phyloP scores from a whole-genome alignment of 2,797 vertebrate genomes.

The Neosalanx taihuensis region DNA sequence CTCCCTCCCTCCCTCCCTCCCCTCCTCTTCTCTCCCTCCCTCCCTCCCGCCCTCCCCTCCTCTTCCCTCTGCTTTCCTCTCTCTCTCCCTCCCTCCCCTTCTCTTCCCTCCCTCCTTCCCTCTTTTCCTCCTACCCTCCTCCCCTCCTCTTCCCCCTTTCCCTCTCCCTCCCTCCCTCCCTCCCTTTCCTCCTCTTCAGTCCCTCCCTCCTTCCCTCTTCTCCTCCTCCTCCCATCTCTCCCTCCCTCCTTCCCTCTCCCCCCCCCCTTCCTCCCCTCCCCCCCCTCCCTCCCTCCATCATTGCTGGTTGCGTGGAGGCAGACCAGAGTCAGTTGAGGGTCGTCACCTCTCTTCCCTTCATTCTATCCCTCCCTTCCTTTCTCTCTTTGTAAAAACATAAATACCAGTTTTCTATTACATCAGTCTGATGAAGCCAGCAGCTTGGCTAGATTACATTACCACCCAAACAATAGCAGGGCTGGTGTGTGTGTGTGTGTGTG shows the following conservation, averaged over 20 bases:
- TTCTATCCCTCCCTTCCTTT: conserved; percentile 20
- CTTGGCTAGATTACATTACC: conserved; percentile 66
- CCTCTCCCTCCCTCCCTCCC: neutral
- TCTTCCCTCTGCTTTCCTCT: too few species aligned
- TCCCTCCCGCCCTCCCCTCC: too few species aligned
- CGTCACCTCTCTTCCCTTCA: conserved; percentile 47
- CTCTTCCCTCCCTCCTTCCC: too few species aligned
- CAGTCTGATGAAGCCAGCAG: conserved; percentile 67
- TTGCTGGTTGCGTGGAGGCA: neutral
- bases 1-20: neutral
- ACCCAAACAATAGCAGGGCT: conserved; percentile 44
- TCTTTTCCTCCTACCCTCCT: too few species aligned
- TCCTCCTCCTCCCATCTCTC: neutral
- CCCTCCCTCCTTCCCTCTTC: too few species aligned
- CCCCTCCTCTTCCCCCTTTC: too few species aligned
- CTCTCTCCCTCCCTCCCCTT: too few species aligned
- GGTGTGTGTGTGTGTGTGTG: conserved; percentile 15
- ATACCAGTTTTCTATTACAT: conserved; percentile 69
- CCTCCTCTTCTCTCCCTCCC: neutral
- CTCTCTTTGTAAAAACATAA: conserved; percentile 63
- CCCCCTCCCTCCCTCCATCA: neutral
- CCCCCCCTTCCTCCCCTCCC: neutral
- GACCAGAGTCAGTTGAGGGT: conserved; percentile 48
- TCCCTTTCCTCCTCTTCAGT: conserved; percentile 1
- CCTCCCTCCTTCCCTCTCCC: neutral